Evolutionary conservation across 2,113 vertebrate species (phyloP).

Genomic region (Bettongia penicillata): DNA sequence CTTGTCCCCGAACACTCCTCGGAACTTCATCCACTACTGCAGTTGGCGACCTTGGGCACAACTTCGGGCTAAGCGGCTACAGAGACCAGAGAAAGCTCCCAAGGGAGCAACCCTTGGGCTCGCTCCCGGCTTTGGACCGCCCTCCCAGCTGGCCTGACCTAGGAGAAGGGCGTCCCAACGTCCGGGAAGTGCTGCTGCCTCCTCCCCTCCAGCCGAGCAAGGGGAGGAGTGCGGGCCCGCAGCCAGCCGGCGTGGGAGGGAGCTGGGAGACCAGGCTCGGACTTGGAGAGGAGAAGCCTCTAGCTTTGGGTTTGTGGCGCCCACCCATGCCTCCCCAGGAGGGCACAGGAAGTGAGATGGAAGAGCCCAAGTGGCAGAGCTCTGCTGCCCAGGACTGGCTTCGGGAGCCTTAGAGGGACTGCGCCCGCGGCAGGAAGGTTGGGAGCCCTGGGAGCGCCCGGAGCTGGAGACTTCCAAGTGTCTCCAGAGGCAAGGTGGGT

Average conservation of each 20-base stretch:
- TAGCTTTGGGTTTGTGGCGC: neutral
- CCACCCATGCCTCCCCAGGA: neutral
- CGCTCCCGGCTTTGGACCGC: neutral
- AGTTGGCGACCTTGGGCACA: neutral
- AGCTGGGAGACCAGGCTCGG: neutral
- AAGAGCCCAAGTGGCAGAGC: neutral
- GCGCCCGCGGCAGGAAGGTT: no score
- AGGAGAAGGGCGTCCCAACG: neutral
- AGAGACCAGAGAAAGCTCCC: neutral
- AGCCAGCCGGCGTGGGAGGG: neutral
- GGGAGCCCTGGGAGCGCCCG: neutral
- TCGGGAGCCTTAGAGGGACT: neutral
- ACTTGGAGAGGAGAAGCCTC: neutral
- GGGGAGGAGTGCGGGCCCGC: neutral
- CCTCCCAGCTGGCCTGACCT: neutral
- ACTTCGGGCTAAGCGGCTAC: neutral
- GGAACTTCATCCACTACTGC: neutral
- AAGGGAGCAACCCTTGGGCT: neutral
- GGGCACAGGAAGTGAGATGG: neutral
- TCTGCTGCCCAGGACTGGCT: neutral
- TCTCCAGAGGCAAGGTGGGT: neutral
- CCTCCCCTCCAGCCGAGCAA: neutral
- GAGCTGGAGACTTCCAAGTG: neutral
- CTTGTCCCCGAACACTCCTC: neutral
- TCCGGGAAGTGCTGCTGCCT: neutral